phyloP scores from a whole-genome alignment of 2,888 invertebrate genomes.

The Mythimna pallens region DNA sequence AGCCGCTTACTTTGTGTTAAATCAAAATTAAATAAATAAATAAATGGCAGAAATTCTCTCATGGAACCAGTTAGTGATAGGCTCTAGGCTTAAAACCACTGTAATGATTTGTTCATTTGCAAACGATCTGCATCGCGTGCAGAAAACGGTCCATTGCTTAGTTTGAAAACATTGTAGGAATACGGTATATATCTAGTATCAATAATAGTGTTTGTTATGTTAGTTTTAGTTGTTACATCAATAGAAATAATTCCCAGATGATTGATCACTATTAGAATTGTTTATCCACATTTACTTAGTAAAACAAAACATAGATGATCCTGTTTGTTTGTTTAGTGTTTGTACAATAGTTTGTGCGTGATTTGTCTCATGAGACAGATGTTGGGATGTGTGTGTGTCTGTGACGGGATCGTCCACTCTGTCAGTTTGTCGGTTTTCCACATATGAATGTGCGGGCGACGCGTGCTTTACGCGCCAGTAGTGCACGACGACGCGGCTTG shows the following conservation, averaged over 20 bases:
- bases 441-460: slow-evolving; percentile 80
- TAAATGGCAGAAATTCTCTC: neutral
- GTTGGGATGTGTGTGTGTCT: slow-evolving; percentile 64
- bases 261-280: slow-evolving; percentile 13
- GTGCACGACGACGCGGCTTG: slow-evolving; percentile 83
- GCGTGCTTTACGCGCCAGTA: slow-evolving; percentile 82
- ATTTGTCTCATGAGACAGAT: slow-evolving; percentile 49
- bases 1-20: neutral
- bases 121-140: slow-evolving; percentile 23
- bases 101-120: slow-evolving; percentile 5
- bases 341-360: slow-evolving; percentile 30
- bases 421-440: slow-evolving; percentile 82
- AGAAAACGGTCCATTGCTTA: slow-evolving; percentile 19
- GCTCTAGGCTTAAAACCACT: slow-evolving; percentile 2
- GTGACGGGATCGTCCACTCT: slow-evolving; percentile 67
- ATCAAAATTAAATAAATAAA: too few species aligned
- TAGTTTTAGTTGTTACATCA: slow-evolving; percentile 5
- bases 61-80: neutral
- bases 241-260: neutral
- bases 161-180: neutral
- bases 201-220: neutral
- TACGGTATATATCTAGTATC: neutral
- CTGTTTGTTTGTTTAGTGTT: slow-evolving; percentile 24
- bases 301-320: slow-evolving; percentile 31
- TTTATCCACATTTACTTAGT: slow-evolving; percentile 18